Percentiles rank a stretch among this genome's conserved stretches.
Evolutionary conservation across 2,888 invertebrate species (phyloP).

Genomic region (Corbicula japonica): DNA sequence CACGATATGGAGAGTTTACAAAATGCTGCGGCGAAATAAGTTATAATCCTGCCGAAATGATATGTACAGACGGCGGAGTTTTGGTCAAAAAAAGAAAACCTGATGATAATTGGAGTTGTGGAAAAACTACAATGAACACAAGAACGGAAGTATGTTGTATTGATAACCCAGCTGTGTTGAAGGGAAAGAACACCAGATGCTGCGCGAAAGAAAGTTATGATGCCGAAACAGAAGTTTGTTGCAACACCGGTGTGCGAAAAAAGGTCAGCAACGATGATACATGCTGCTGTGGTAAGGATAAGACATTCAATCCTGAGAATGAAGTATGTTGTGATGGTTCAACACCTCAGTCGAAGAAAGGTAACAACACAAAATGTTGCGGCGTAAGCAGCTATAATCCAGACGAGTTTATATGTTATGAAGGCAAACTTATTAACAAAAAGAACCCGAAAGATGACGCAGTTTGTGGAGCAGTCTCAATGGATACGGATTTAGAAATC

Average conservation of each 20-base stretch:
- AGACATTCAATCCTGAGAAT: constrained; percentile 53
- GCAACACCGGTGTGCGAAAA: constrained; percentile 48
- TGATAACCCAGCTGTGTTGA: constrained; percentile 32
- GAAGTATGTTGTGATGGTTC: constrained; percentile 58
- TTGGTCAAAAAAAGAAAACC: constrained; percentile 33
- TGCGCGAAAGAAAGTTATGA: constrained; percentile 52
- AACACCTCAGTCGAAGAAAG: constrained; percentile 42
- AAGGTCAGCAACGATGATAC: constrained; percentile 51
- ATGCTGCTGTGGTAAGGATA: constrained; percentile 53
- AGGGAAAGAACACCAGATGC: constrained; percentile 48
- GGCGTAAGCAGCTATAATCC: constrained; percentile 45
- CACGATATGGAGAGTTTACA: constrained; percentile 35
- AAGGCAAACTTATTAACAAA: constrained; percentile 44
- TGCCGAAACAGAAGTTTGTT: constrained; percentile 39
- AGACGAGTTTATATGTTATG: constrained; percentile 41
- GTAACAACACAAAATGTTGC: constrained; percentile 52
- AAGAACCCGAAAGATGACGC: constrained; percentile 41
- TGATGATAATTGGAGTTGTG: constrained; percentile 56
- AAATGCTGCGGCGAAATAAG: constrained; percentile 52
- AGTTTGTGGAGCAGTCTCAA: constrained; percentile 52
- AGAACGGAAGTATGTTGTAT: constrained; percentile 47
- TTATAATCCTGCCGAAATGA: constrained; percentile 43
- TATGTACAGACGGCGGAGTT: constrained; percentile 39
- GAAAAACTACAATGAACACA: constrained; percentile 54
- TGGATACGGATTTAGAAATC: constrained; percentile 47